These are phyloP conservation scores for Poecilus cupreus DNA, from an alignment of 2,888 invertebrate genomes.

Conservation along the genomic window DNA sequence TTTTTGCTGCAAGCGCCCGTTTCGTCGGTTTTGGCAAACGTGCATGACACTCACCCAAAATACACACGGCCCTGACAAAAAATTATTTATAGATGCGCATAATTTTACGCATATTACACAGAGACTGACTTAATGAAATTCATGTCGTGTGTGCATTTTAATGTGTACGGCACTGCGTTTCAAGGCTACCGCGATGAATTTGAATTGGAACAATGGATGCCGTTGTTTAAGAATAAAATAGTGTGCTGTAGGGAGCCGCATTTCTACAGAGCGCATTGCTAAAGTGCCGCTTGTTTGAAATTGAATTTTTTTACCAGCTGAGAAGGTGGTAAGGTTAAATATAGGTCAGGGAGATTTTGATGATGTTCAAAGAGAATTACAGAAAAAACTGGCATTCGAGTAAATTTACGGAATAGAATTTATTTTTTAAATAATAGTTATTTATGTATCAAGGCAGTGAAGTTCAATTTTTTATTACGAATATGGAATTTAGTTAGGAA, in stretches of 20 bases:
- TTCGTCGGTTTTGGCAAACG: slow-evolving; percentile 20
- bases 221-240: not conserved
- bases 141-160: slow-evolving; percentile 24
- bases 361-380: not conserved
- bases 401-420: too few species aligned
- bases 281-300: not conserved
- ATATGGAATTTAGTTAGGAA: too few species aligned
- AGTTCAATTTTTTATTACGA: too few species aligned
- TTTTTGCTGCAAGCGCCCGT: not conserved
- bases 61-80: slow-evolving; percentile 30
- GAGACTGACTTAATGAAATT: slow-evolving; percentile 30
- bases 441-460: too few species aligned
- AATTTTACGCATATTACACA: slow-evolving; percentile 33
- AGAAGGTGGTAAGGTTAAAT: not conserved
- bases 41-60: slow-evolving; percentile 6
- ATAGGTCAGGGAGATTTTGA: not conserved
- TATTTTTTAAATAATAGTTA: too few species aligned
- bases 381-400: not conserved
- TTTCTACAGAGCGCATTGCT: not conserved
- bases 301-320: not conserved
- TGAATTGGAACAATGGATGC: slow-evolving; percentile 20
- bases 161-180: slow-evolving; percentile 12
- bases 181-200: slow-evolving; percentile 27
- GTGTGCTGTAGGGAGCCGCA: not conserved
- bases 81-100: slow-evolving; percentile 36